Conservation (phyloP, 2,797 vertebrate genomes). For the Halcyon smyrnensis region DNA sequence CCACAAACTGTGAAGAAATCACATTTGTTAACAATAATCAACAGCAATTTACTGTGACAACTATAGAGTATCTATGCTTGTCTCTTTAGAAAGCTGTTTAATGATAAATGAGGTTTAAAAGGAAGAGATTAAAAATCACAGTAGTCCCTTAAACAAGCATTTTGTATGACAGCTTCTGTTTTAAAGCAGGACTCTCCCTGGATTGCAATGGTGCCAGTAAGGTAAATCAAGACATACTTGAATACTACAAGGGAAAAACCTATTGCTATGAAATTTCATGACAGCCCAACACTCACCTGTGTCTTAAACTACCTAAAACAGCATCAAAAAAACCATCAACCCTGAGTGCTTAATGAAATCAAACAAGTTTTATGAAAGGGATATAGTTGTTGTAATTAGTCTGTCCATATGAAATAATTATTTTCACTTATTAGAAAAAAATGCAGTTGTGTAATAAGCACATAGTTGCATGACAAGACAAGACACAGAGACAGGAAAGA, state of each 20-base stretch:
- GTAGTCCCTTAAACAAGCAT: neutral
- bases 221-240: neutral
- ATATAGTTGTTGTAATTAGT: neutral
- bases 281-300: neutral
- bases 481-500: neutral
- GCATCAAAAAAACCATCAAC: neutral
- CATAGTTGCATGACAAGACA: neutral
- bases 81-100: neutral
- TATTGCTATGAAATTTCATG: neutral
- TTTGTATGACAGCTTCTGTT: neutral
- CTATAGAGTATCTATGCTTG: neutral
- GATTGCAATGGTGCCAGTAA: neutral
- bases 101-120: neutral
- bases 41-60: neutral
- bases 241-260: neutral
- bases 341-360: neutral
- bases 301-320: neutral
- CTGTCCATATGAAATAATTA: neutral
- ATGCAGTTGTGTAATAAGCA: neutral
- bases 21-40: neutral
- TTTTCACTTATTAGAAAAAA: neutral
- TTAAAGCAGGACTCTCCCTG: neutral
- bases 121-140: neutral
- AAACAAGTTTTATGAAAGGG: neutral
- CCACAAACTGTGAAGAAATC: neutral